Base-by-base conservation (phyloP, 1,140 invertebrate genomes). In the Saccostrea echinata region DNA sequence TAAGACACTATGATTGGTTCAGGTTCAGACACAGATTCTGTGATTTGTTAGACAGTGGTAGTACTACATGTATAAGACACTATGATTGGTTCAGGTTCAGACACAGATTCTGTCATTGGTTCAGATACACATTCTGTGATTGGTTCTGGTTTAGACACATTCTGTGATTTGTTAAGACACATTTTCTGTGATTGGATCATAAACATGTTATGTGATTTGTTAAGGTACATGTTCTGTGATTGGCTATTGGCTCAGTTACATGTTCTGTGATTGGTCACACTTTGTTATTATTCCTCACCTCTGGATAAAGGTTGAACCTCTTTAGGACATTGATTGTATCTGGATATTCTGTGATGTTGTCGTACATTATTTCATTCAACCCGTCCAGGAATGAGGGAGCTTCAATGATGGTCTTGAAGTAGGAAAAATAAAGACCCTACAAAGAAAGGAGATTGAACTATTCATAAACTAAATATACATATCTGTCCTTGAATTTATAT, bases 371-470 rank as follows among this genome's bases (percentile, higher is more conserved):
- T 85, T 95, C 95, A 16, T 96, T 87, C 16, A 97, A 92, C 0
- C 97, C 97, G 30, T 96, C 95, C 1, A 95, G 88, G 90, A 97
- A 96, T 8, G 96, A 96, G 16, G 96, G 96, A 11, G 97, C 96
- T 90, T 97, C 96, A 0, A 97, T 96, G 27, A 98, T 95, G 0
- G 96, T 97, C 94, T 98, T 98, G 94, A 97, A 98, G 92, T 97
- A 98, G 0, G 97, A 98, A 93, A 98, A 98, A 94, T 98, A 98
- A 92, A 98, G 96, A 4, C 97, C 97, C 97, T 97, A 93, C 86
- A 94, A 95, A 87, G 53, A 61, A 33, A 52, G 11, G 24, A 80
- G 16, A 80, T 80, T 43, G 43, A 43, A 43, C 9, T 43, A 43
- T n/a, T n/a, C n/a, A n/a, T n/a, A n/a, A n/a, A n/a, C n/a, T n/a